Evolutionary conservation across 2,797 vertebrate genomes (phyloP).

Genomic region (Astyanax mexicanus): DNA sequence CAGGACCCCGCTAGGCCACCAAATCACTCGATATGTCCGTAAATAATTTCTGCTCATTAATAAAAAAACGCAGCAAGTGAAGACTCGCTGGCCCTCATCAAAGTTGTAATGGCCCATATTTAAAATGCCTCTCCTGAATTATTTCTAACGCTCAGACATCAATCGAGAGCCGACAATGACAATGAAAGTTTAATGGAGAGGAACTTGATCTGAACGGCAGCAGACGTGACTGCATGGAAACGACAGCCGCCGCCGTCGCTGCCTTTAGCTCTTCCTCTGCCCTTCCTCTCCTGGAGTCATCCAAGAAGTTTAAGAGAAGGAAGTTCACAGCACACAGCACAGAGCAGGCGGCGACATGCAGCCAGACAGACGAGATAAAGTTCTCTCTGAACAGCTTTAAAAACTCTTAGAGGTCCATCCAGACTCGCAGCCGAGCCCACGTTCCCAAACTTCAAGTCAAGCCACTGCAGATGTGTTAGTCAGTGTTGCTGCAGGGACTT

Average conservation of each 20-base stretch:
- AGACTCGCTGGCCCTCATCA: conserved; percentile 66
- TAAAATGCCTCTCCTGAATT: conserved; percentile 62
- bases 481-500: not conserved
- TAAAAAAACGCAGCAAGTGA: conserved; percentile 62
- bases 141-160: conserved; percentile 61
- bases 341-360: not conserved
- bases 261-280: conserved; percentile 17
- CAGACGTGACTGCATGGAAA: conserved; percentile 57
- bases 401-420: not conserved
- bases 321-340: not conserved
- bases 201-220: conserved; percentile 65
- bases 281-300: not conserved
- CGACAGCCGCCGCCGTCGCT: conserved; percentile 30
- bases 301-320: not conserved
- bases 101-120: conserved; percentile 72
- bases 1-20: conserved; percentile 42
- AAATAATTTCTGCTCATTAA: conserved; percentile 71
- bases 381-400: conserved; percentile 13
- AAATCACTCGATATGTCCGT: conserved; percentile 63
- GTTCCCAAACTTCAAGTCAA: conserved; percentile 30
- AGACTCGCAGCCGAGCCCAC: conserved; percentile 7
- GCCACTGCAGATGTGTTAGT: not conserved
- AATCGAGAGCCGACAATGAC: conserved; percentile 61
- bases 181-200: conserved; percentile 78
- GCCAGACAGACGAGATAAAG: not conserved